A percentile compares a stretch with the other conserved stretches of the same genome.
Conservation (phyloP, 2,113 vertebrate genomes). For the Prietella phreatophila region DNA sequence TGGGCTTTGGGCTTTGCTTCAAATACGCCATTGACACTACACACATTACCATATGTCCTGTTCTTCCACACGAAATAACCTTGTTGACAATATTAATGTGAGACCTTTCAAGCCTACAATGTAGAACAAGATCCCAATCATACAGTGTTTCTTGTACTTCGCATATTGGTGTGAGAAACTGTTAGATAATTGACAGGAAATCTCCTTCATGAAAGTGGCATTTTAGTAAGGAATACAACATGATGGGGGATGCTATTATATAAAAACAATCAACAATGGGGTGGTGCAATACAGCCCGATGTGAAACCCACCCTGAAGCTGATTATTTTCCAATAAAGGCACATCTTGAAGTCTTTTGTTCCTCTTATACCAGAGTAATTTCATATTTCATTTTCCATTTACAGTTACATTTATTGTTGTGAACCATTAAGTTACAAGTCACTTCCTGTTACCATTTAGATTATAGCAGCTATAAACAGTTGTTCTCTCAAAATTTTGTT, state of each 20-base stretch:
- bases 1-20: conserved; percentile 5
- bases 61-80: neutral
- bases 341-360: neutral
- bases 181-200: neutral
- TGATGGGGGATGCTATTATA: neutral
- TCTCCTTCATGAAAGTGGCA: neutral
- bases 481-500: neutral
- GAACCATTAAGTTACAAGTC: neutral
- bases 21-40: conserved; percentile 20
- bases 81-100: neutral
- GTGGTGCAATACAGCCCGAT: neutral
- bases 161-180: neutral
- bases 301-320: neutral
- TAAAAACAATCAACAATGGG: neutral
- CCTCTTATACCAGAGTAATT: too few relatives aligned
- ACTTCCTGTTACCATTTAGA: neutral
- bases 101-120: neutral
- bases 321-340: neutral
- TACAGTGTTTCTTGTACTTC: neutral
- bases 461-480: neutral
- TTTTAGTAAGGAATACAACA: neutral
- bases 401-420: neutral
- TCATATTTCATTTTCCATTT: neutral
- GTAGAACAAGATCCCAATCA: too few relatives aligned
- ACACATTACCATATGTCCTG: conserved; percentile 27